Percentiles rank a stretch among this genome's conserved stretches.
Evolutionary conservation across 2,113 vertebrate genomes (phyloP).

Genomic region (Anarhynchus alexandrinus): DNA sequence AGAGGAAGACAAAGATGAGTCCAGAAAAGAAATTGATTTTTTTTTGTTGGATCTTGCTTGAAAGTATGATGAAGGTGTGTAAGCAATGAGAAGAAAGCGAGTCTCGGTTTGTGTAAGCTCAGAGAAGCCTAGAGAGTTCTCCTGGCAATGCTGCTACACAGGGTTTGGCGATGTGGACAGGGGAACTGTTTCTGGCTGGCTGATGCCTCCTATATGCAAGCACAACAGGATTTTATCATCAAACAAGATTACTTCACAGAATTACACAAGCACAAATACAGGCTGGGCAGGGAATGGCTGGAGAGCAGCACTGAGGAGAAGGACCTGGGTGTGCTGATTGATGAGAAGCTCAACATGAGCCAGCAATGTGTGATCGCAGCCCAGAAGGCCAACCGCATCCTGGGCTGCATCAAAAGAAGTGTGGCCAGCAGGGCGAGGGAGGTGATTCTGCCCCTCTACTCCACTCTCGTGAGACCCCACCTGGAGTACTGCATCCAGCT

Average conservation of each 20-base stretch:
- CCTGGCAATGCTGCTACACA: neutral
- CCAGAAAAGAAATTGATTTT: neutral
- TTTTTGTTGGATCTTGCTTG: neutral
- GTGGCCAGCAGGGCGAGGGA: no score
- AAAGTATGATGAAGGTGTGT: neutral
- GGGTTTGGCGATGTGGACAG: neutral
- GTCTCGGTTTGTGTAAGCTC: neutral
- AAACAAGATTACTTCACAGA: neutral
- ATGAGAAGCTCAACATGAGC: no score
- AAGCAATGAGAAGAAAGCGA: neutral
- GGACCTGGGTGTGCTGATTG: no score
- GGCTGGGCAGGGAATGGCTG: no score
- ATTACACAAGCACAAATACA: no score
- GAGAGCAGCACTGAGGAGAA: no score
- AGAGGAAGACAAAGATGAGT: neutral
- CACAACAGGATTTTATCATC: neutral
- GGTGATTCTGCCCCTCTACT: no score
- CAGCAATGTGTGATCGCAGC: no score
- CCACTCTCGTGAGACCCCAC: no score
- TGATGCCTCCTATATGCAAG: neutral
- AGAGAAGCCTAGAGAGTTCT: neutral
- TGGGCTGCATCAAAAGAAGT: no score
- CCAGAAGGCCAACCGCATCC: no score
- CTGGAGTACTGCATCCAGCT: no score
- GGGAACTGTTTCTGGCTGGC: neutral